A percentile compares a stretch with the other conserved stretches of the same genome.
Conservation (phyloP, 2,113 vertebrate species). For the Mustela nigripes region DNA sequence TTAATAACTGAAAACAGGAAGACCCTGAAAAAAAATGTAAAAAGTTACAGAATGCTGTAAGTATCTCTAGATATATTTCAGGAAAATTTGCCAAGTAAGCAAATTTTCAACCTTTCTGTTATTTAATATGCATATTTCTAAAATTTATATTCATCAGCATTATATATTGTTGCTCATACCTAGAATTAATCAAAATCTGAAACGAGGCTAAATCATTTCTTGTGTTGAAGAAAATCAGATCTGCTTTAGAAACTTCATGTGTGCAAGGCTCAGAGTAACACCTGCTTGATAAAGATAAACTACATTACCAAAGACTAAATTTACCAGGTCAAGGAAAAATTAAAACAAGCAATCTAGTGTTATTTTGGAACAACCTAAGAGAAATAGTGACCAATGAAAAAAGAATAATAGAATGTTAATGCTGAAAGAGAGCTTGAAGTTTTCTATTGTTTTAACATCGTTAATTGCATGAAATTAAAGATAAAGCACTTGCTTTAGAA, state of each 20-base stretch:
- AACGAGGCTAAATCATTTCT: slow-evolving; percentile 20
- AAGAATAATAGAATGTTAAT: background rate
- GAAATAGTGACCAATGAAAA: background rate
- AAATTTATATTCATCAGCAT: background rate
- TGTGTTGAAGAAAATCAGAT: background rate
- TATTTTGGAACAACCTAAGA: background rate
- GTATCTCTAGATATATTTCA: background rate
- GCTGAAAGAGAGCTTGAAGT: background rate
- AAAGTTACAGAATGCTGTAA: background rate
- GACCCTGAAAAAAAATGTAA: background rate
- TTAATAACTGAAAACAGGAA: background rate
- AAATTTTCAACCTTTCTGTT: background rate
- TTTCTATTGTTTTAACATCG: background rate
- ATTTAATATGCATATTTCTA: background rate
- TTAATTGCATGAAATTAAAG: background rate
- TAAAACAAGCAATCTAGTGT: accelerated
- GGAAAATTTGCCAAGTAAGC: background rate
- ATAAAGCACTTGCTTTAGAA: background rate
- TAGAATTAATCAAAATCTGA: slow-evolving; percentile 47
- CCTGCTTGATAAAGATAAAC: background rate
- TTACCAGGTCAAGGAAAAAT: background rate
- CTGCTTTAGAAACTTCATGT: background rate
- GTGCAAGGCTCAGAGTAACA: no score
- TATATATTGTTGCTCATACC: background rate
- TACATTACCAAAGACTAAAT: background rate